Conservation (phyloP, 2,113 vertebrate species). For the Apodemus sylvaticus region DNA sequence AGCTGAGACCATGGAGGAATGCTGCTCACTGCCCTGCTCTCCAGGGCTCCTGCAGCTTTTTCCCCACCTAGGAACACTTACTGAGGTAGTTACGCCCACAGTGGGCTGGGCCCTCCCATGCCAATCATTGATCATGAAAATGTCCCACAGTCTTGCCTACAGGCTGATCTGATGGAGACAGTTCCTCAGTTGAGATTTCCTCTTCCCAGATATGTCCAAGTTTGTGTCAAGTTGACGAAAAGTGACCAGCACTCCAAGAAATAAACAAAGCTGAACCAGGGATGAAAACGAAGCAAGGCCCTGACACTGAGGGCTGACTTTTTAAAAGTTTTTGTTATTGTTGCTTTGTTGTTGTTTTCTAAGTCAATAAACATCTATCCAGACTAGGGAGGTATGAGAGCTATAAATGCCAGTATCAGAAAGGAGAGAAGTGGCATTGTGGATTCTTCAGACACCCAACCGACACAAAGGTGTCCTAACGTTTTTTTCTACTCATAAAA, state of each 20-base stretch:
- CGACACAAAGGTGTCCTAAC: background rate
- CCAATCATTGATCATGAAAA: background rate
- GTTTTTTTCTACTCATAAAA: background rate
- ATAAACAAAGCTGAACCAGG: background rate
- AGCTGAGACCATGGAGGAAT: background rate
- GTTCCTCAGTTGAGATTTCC: background rate
- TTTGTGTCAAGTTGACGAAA: background rate
- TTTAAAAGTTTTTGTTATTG: background rate
- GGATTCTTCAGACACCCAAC: background rate
- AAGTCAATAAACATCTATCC: background rate
- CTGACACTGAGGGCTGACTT: background rate
- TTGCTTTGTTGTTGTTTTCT: background rate
- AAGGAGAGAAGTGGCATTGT: background rate
- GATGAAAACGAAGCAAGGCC: background rate
- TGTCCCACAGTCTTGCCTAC: background rate
- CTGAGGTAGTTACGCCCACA: background rate
- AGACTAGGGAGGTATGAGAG: background rate
- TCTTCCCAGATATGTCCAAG: background rate
- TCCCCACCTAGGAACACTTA: background rate
- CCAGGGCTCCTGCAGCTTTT: background rate
- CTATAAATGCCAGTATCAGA: background rate
- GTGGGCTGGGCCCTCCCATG: background rate
- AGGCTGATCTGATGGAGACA: background rate
- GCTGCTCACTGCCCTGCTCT: background rate
- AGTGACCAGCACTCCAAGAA: background rate